A percentile compares a stretch with the other conserved stretches of the same genome.
Evolutionary conservation across 2,888 invertebrate genomes (phyloP).

Genomic region (Apoda limacodes): DNA sequence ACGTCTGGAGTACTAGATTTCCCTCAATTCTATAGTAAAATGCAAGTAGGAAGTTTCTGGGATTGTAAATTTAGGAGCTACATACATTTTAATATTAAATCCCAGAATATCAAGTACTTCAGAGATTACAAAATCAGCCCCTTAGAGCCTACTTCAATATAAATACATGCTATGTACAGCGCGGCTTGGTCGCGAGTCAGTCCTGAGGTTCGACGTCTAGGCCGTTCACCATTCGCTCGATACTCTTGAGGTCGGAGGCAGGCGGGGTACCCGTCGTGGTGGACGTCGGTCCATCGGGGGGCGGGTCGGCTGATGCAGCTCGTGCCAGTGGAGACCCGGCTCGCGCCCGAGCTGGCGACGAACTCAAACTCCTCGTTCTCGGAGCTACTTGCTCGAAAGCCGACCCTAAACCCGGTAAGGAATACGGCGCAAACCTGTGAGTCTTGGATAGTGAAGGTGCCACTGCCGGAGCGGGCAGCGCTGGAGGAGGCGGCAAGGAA

Average conservation of each 20-base stretch:
- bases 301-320: conserved; percentile 64
- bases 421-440: conserved; percentile 89
- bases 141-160: conserved; percentile 33
- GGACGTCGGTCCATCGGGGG: conserved; percentile 68
- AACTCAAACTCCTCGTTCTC: conserved; percentile 73
- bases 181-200: conserved; percentile 40
- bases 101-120: no score
- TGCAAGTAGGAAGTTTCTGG: conserved; percentile 27
- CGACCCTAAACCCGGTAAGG: conserved; percentile 82
- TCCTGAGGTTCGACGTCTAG: conserved; percentile 84
- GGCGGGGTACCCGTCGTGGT: conserved; percentile 67
- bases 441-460: conserved; percentile 75
- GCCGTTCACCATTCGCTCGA: conserved; percentile 98
- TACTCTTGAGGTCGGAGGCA: conserved; percentile 90
- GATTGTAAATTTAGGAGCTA: no score
- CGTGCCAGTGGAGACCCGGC: conserved; percentile 52
- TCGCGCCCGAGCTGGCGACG: conserved; percentile 62
- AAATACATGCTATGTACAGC: conserved; percentile 65
- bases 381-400: conserved; percentile 93
- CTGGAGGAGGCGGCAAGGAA: conserved; percentile 78
- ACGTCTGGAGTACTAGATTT: conserved; percentile 9
- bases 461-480: conserved; percentile 72
- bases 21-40: conserved; percentile 23
- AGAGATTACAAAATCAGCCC: no score
- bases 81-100: no score